Percentiles rank a stretch among this genome's conserved stretches.
These are phyloP conservation scores for Tetraodon nigroviridis DNA, from an alignment of 2,113 vertebrate species.

Conservation along the genomic window DNA sequence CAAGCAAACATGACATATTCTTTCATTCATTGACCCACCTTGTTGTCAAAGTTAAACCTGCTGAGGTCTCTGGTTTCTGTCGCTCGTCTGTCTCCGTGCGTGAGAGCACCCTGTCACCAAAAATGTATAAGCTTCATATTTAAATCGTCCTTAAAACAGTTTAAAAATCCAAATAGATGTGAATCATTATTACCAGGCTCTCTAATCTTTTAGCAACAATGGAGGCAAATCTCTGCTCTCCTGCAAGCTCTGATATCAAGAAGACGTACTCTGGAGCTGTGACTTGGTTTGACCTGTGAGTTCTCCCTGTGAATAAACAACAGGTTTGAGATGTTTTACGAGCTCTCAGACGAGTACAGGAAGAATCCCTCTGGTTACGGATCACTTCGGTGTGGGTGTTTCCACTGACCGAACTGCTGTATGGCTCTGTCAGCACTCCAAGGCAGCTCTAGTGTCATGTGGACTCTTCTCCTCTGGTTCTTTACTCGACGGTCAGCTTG, in stretches of 20 bases:
- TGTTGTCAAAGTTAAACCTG: conserved; percentile 98
- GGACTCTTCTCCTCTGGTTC: conserved; percentile 92
- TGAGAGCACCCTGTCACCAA: conserved; percentile 87
- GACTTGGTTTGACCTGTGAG: conserved; percentile 97
- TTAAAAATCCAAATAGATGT: neutral
- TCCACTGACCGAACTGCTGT: conserved; percentile 89
- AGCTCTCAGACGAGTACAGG: neutral
- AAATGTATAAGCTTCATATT: neutral
- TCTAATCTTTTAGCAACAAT: conserved; percentile 98
- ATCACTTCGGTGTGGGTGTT: neutral
- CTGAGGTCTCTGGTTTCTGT: conserved; percentile 96
- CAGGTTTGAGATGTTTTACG: neutral
- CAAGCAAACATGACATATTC: neutral
- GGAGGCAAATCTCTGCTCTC: conserved; percentile 97
- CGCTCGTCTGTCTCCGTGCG: conserved; percentile 94
- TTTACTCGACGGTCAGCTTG: conserved; percentile 95
- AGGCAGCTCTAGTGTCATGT: conserved; percentile 95
- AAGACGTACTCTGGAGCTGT: conserved; percentile 97
- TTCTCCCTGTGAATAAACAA: conserved; percentile 78
- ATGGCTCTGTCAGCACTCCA: conserved; percentile 98
- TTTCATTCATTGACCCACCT: conserved; percentile 71
- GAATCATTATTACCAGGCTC: conserved; percentile 80
- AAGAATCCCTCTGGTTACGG: too few relatives aligned
- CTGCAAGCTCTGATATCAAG: conserved; percentile 95
- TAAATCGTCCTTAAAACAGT: neutral